Evolutionary conservation across 2,113 vertebrate species (phyloP), one percentile per base, ranked within the genome.

Genomic region (Anguilla rostrata): DNA sequence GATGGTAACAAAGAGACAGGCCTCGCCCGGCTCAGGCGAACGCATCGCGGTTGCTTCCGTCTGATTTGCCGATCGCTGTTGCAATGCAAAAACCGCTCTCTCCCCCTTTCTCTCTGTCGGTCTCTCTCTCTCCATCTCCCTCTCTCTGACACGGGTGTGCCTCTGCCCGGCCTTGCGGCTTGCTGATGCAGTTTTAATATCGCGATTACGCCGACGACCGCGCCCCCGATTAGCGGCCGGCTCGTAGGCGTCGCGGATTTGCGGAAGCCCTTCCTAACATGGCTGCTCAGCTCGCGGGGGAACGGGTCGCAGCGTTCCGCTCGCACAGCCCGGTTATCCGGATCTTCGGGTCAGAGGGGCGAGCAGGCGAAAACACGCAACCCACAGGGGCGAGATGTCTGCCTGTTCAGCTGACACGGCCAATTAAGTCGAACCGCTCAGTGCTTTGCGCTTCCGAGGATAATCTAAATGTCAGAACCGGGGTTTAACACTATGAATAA

Each of bases 11-110:
- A 46, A 87, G 71, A 87, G 20, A 84, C 86, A 84, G 34, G 90
- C 43, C 84, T 91, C 34, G 46, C 80, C 86, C 86, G 85, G 49
- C 26, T 78, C 46, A 86, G 83, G 88, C 87, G 75, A 56, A 60
- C 18, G 85, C 83, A 85, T 80, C 81, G 40, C 84, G 78, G 86
- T 39, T 80, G 89, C 90, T 81, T 63, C 86, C 34, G 75, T 90
- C 85, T 89, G 89, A 92, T 92, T 91, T 91, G 89, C 89, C 78
- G n/a, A 90, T 89, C 83, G 84, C 83, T 92, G 91, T 89, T 83
- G 90, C 89, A 90, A 87, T 90, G 85, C 88, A 87, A 88, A 88
- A 88, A 87, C 75, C 29, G 20, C 29, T 53, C 39, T 71, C n/a
- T 41, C 40, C 63, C 75, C 85, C 43, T n/a, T 82, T 15, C 26